Conservation (phyloP, 2,888 invertebrate genomes). For the Dolichomitus sp. region DNA sequence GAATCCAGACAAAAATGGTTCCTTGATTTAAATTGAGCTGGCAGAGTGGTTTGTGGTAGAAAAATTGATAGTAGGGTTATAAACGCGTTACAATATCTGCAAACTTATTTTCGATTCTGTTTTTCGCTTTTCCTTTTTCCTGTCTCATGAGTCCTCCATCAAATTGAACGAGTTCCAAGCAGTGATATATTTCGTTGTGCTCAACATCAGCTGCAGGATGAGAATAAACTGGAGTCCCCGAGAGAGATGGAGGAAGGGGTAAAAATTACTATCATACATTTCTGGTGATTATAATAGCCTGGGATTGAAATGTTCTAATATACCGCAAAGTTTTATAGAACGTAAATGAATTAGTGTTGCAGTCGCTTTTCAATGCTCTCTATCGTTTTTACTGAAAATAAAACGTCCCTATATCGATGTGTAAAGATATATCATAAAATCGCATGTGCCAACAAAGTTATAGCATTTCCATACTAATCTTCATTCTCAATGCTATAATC, state of each 20-base stretch:
- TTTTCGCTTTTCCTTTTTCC: slow-evolving; percentile 16
- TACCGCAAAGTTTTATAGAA: slow-evolving; percentile 23
- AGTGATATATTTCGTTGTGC: slow-evolving; percentile 72
- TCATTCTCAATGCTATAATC: background rate
- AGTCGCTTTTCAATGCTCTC: too few relatives aligned
- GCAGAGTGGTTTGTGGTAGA: too few relatives aligned
- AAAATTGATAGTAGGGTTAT: too few relatives aligned
- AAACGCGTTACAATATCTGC: background rate
- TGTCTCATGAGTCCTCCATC: slow-evolving; percentile 70
- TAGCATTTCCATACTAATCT: background rate
- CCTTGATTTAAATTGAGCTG: too few relatives aligned
- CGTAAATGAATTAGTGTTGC: background rate
- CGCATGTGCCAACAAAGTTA: background rate
- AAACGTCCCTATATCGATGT: background rate
- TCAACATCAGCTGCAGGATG: slow-evolving; percentile 52
- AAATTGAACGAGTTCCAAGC: slow-evolving; percentile 82
- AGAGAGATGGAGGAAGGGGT: slow-evolving; percentile 31
- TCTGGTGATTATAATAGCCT: slow-evolving; percentile 24
- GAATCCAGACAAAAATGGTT: too few relatives aligned
- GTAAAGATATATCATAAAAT: background rate
- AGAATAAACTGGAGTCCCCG: slow-evolving; percentile 30
- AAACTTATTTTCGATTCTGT: background rate
- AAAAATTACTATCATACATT: slow-evolving; percentile 48
- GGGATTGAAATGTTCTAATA: slow-evolving; percentile 63
- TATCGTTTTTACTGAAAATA: too few relatives aligned